Evolutionary conservation across 2,888 invertebrate genomes (phyloP).

Genomic region (Drosophila nigricruria): DNA sequence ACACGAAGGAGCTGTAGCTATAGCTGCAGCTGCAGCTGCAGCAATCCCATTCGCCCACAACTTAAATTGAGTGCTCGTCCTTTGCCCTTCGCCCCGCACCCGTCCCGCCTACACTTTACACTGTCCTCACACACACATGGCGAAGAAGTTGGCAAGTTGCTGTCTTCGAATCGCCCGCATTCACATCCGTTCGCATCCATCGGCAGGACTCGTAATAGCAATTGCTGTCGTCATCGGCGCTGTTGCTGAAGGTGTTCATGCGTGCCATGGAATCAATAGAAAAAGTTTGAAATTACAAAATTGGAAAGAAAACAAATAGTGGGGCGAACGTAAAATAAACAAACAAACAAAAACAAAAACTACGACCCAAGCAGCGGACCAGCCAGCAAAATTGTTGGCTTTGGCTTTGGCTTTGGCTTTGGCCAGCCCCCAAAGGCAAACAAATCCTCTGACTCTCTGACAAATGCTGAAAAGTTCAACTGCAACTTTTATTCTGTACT

Average conservation of each 20-base stretch:
- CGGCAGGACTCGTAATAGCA: constrained; percentile 42
- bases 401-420: constrained; percentile 50
- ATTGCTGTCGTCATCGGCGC: constrained; percentile 65
- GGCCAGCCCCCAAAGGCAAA: constrained; percentile 71
- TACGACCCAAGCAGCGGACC: constrained; percentile 22
- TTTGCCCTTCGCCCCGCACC: background rate
- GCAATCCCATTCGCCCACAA: constrained; percentile 56
- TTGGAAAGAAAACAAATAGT: constrained; percentile 80
- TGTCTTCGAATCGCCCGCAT: constrained; percentile 44
- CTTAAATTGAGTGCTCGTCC: constrained; percentile 73
- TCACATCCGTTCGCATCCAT: constrained; percentile 39
- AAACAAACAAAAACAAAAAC: constrained; percentile 47
- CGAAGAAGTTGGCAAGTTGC: constrained; percentile 66
- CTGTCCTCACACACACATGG: background rate
- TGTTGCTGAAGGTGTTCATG: constrained; percentile 77
- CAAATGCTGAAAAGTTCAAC: constrained; percentile 78
- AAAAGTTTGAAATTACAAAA: constrained; percentile 79
- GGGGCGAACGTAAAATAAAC: constrained; percentile 57
- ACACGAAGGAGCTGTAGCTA: constrained; percentile 40
- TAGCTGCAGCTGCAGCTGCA: constrained; percentile 32
- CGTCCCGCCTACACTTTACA: too few species aligned
- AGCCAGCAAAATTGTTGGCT: constrained; percentile 61
- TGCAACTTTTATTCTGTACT: constrained; percentile 59
- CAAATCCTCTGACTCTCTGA: constrained; percentile 79
- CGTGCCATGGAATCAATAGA: constrained; percentile 81